Evolutionary conservation across 2,797 vertebrate genomes (phyloP).

Genomic region (Petrocephalus schoutedeni): DNA sequence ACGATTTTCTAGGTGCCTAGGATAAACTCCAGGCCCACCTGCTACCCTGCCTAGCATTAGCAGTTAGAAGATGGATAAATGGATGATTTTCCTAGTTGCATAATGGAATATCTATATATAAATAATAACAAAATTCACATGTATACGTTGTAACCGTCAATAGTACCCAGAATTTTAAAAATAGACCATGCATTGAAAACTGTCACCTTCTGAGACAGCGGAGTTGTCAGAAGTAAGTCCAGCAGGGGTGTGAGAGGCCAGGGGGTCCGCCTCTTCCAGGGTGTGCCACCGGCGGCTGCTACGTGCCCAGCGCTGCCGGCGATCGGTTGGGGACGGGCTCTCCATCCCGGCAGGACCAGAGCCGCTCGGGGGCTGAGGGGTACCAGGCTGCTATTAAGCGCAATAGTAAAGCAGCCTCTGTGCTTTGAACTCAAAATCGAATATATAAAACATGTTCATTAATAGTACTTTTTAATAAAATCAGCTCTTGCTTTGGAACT

Average conservation of each 20-base stretch:
- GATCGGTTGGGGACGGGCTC: conserved; percentile 60
- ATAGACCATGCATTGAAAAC: neutral
- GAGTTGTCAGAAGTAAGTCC: conserved; percentile 38
- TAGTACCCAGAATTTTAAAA: neutral
- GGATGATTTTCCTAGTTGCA: neutral
- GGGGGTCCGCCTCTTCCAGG: conserved; percentile 44
- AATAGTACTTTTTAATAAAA: too few relatives aligned
- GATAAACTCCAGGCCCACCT: neutral
- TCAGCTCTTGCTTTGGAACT: too few relatives aligned
- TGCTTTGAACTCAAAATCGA: neutral
- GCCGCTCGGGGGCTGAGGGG: neutral
- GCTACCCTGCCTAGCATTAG: neutral
- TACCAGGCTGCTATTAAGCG: neutral
- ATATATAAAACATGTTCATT: neutral
- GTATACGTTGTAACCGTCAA: neutral
- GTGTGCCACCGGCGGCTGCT: conserved; percentile 63
- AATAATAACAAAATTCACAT: neutral
- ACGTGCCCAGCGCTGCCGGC: conserved; percentile 70
- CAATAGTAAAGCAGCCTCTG: neutral
- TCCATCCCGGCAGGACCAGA: conserved; percentile 49
- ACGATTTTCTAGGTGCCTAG: neutral
- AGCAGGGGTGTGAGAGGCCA: conserved; percentile 24
- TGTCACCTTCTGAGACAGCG: conserved; percentile 11
- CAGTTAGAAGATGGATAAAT: neutral
- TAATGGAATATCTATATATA: neutral